Conservation (phyloP, 1,140 invertebrate genomes). For the Ips nitidus region DNA sequence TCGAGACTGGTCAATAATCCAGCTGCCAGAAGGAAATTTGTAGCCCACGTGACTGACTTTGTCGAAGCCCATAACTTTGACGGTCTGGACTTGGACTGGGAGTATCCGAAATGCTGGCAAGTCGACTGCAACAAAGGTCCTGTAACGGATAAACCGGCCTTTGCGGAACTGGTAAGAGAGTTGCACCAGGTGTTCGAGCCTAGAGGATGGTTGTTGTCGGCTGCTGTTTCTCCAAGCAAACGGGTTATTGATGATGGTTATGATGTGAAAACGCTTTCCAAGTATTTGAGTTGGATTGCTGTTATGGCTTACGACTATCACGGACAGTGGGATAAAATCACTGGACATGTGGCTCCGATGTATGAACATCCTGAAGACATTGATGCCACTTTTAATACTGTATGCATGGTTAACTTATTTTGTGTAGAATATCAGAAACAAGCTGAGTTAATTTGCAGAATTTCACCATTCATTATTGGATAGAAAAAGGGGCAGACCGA, state of each 20-base stretch:
- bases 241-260: slow-evolving; percentile 63
- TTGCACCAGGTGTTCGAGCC: slow-evolving; percentile 59
- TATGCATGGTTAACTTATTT: slow-evolving; percentile 47
- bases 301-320: slow-evolving; percentile 92
- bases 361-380: slow-evolving; percentile 72
- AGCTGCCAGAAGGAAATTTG: slow-evolving; percentile 60
- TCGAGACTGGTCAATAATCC: slow-evolving; percentile 61
- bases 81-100: slow-evolving; percentile 74
- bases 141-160: slow-evolving; percentile 59
- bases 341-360: slow-evolving; percentile 84
- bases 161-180: slow-evolving; percentile 58
- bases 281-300: slow-evolving; percentile 83
- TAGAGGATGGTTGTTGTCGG: slow-evolving; percentile 56
- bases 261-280: slow-evolving; percentile 68
- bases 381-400: slow-evolving; percentile 75
- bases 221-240: slow-evolving; percentile 63
- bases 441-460: slow-evolving; percentile 58
- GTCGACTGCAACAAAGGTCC: slow-evolving; percentile 61
- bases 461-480: slow-evolving; percentile 80
- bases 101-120: slow-evolving; percentile 74
- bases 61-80: slow-evolving; percentile 68
- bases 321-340: slow-evolving; percentile 88
- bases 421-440: background rate
- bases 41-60: slow-evolving; percentile 63
- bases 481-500: slow-evolving; percentile 71